phyloP scores from a whole-genome alignment of 2,113 vertebrate species.

The Anoplopoma fimbria region DNA sequence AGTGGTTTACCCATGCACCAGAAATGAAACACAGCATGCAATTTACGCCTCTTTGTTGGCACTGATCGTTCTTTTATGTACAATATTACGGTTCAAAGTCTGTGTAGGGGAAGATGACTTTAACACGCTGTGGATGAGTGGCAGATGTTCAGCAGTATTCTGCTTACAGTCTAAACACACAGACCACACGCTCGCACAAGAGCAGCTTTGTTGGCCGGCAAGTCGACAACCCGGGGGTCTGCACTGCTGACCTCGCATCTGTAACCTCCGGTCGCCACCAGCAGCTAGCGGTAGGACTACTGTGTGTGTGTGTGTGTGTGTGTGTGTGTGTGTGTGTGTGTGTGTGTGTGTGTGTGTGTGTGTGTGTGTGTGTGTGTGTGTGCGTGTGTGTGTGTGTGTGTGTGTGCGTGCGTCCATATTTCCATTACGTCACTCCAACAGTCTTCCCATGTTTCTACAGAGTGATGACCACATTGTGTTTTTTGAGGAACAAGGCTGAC shows the following conservation, averaged over 20 bases:
- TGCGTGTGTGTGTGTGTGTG: neutral
- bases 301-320: neutral
- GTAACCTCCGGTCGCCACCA: constrained; percentile 29
- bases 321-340: neutral
- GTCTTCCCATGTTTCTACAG: neutral
- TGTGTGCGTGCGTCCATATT: constrained; percentile 1
- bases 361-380: neutral
- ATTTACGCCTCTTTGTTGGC: neutral
- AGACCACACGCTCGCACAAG: constrained; percentile 57
- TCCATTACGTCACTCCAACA: constrained; percentile 29
- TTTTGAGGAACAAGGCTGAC: neutral
- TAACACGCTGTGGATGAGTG: constrained; percentile 43
- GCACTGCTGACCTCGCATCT: constrained; percentile 22
- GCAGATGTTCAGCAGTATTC: constrained; percentile 70
- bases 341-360: neutral
- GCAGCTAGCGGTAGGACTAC: constrained; percentile 10
- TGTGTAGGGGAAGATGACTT: constrained; percentile 37
- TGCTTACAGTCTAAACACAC: constrained; percentile 70
- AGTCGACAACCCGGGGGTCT: constrained; percentile 32
- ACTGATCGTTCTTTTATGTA: neutral
- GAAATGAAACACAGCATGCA: neutral
- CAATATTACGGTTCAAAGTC: constrained; percentile 31
- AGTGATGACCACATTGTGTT: constrained; percentile 1
- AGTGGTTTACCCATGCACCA: neutral
- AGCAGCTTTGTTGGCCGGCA: constrained; percentile 46